A percentile compares a stretch with the other conserved stretches of the same genome.
Evolutionary conservation across 1,140 invertebrate species (phyloP).

Genomic region (Diorhabda carinulata): DNA sequence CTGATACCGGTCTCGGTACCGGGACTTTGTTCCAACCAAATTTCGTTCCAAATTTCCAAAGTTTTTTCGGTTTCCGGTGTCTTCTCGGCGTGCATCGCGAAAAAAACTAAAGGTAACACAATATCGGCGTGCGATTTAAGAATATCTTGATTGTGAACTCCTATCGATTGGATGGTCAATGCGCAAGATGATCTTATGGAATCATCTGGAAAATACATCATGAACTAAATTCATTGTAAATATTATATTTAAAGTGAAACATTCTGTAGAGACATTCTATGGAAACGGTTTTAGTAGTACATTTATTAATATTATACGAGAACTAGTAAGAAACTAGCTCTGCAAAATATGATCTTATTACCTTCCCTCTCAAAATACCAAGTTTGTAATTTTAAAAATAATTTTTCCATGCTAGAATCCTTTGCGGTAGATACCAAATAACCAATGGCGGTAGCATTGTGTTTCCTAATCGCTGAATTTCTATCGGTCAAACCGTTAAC

Average conservation of each 20-base stretch:
- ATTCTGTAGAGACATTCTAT: too few relatives aligned
- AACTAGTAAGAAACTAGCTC: too few relatives aligned
- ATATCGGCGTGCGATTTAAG: constrained; percentile 75
- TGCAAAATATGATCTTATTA: constrained; percentile 21
- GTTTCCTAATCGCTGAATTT: constrained; percentile 76
- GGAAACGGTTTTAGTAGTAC: too few relatives aligned
- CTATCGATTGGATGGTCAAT: constrained; percentile 74
- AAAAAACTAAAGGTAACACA: constrained; percentile 78
- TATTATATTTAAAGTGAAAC: too few relatives aligned
- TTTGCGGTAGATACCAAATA: constrained; percentile 84
- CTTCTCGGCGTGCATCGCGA: constrained; percentile 83
- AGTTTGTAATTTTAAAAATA: constrained; percentile 74
- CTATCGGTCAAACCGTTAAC: constrained; percentile 78
- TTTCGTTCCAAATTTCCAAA: constrained; percentile 77
- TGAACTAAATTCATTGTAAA: too few relatives aligned
- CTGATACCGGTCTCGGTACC: constrained; percentile 78
- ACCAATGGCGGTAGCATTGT: constrained; percentile 77
- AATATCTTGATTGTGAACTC: constrained; percentile 77
- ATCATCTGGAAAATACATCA: constrained; percentile 54
- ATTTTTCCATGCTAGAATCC: constrained; percentile 78
- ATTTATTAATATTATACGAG: too few relatives aligned
- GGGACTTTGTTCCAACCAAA: constrained; percentile 85
- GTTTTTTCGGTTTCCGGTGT: constrained; percentile 59
- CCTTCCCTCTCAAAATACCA: constrained; percentile 69
- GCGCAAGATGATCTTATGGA: constrained; percentile 69